Evolutionary conservation across 2,797 vertebrate species (phyloP).

Genomic region (Bryconaethiops microstoma): DNA sequence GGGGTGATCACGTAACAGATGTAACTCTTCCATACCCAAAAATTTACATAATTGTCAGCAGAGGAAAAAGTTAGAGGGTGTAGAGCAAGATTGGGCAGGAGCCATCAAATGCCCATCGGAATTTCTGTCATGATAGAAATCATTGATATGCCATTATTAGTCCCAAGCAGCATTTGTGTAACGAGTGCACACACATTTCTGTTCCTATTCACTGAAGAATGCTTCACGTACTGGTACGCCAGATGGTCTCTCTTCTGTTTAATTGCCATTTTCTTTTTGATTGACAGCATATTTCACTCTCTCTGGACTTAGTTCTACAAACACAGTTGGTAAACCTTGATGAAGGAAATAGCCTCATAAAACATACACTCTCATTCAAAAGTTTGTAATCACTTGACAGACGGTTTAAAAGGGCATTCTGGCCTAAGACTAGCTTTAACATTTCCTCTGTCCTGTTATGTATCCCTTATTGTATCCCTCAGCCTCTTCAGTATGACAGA

Average conservation of each 20-base stretch:
- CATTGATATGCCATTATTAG: slow-evolving; percentile 15
- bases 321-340: slow-evolving; percentile 2
- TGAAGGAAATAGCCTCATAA: neutral
- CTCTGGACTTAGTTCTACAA: slow-evolving; percentile 7
- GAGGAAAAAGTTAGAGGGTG: neutral
- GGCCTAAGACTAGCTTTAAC: too few species aligned
- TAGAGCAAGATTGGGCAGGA: neutral
- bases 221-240: slow-evolving; percentile 13
- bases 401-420: too few species aligned
- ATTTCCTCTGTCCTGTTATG: too few species aligned
- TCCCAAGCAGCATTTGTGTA: neutral
- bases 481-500: too few species aligned
- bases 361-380: neutral
- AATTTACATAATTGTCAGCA: slow-evolving; percentile 7
- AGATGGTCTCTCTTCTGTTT: slow-evolving; percentile 36
- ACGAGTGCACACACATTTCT: neutral
- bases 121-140: slow-evolving; percentile 8
- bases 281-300: slow-evolving; percentile 28
- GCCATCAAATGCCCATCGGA: neutral
- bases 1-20: slow-evolving; percentile 32
- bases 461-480: too few species aligned
- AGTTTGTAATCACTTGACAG: neutral
- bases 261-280: slow-evolving; percentile 41
- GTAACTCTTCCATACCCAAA: slow-evolving; percentile 31
- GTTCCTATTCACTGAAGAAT: neutral